phyloP scores from a whole-genome alignment of 2,113 vertebrate species.

The Micronycteris hirsuta region DNA sequence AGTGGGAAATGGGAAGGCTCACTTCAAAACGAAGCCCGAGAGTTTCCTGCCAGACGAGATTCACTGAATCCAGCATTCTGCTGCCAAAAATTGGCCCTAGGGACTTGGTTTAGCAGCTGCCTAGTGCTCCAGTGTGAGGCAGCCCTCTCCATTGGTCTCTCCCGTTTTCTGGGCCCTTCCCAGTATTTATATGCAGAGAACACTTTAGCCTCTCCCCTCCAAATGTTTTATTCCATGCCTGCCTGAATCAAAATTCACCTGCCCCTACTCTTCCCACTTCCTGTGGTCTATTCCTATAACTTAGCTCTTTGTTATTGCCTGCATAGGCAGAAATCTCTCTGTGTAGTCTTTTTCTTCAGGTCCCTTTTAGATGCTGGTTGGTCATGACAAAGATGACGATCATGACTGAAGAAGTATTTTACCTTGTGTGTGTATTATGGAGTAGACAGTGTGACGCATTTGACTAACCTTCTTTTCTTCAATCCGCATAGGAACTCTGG shows the following conservation, averaged over 20 bases:
- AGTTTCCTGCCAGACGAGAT: conserved; percentile 19
- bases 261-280: not conserved
- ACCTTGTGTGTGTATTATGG: not conserved
- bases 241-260: not conserved
- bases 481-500: not conserved
- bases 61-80: not conserved
- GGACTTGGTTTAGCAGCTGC: not conserved
- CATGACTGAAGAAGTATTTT: not conserved
- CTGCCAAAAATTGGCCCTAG: not conserved
- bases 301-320: not conserved
- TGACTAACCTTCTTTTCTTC: not conserved
- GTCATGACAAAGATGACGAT: not conserved
- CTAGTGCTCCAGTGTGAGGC: not conserved
- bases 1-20: conserved; percentile 39
- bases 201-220: not conserved
- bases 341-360: not conserved
- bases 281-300: not conserved
- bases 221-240: not conserved
- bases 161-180: not conserved
- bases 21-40: conserved; percentile 26
- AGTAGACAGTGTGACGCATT: not conserved
- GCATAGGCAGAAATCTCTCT: not conserved
- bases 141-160: not conserved
- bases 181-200: not conserved
- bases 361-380: not conserved